These are phyloP conservation scores for Emydocephalus ijimae DNA, from an alignment of 2,113 vertebrate genomes.

Conservation along the genomic window DNA sequence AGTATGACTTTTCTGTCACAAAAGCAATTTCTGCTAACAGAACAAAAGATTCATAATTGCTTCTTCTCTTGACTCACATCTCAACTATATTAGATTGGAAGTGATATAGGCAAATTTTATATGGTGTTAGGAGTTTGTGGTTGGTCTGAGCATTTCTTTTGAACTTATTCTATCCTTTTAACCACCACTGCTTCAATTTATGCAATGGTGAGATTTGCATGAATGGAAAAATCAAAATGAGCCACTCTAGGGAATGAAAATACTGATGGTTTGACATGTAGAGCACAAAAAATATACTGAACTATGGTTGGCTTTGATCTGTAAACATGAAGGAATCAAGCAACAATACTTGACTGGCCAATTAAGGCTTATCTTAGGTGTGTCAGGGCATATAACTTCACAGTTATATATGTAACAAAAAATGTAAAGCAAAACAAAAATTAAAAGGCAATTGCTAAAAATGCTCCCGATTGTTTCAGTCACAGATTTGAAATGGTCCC, in stretches of 20 bases:
- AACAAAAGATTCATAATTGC: not conserved
- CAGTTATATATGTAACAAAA: not conserved
- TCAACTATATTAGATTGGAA: not conserved
- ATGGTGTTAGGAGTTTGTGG: not conserved
- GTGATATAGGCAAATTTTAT: not conserved
- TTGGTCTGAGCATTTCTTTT: not conserved
- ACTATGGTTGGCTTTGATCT: not conserved
- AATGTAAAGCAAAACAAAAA: not conserved
- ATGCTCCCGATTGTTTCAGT: too few relatives aligned
- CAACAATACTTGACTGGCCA: not conserved
- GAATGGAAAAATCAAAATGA: not conserved
- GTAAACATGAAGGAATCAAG: not conserved
- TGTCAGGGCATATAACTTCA: not conserved
- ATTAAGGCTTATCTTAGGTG: conserved; percentile 2
- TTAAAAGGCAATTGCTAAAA: too few relatives aligned
- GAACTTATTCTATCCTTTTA: not conserved
- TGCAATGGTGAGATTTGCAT: not conserved
- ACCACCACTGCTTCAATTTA: not conserved
- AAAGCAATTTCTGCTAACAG: not conserved
- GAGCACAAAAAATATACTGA: not conserved
- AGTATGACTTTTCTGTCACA: not conserved
- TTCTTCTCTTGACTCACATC: not conserved
- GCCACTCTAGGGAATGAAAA: not conserved
- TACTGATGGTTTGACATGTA: not conserved
- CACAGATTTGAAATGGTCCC: too few relatives aligned